Evolutionary conservation across 2,888 invertebrate species (phyloP), one percentile per base, ranked within the genome.

Genomic region (Adineta ricciae): DNA sequence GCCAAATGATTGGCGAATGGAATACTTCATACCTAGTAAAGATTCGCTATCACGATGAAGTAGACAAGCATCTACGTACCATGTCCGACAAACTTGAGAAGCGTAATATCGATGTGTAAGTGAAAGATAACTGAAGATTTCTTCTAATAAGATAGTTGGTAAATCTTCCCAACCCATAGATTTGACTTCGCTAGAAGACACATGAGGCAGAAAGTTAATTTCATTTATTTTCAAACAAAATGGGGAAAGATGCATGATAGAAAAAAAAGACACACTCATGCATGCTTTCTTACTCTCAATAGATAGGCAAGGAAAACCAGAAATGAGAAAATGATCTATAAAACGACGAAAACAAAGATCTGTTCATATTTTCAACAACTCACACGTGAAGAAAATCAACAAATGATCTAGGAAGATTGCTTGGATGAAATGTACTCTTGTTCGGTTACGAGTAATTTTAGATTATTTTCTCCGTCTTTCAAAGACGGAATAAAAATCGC

Each of bases 401-500:
- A 32, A 27, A 64, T 64, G 64, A 64, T 64, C 32, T 64, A 32
- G 16, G 32, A 64, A 36, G 64, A 64, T 64, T 32, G 64, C 16
- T 64, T 64, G 14, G 64, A 64, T 64, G 32, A 8, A 64, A 5
- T 27, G 32, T 64, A 64, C 27, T 64, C 64, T 64, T 64, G 64
- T 16, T 64, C 64, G 19, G 16, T 64, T 3, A 32, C 19, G 7
- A 64, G 32, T 16, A 19, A 32, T 32, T 64, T 64, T 27, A 64
- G 4, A 32, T 64, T 64, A 64, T 64, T 64, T 64, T 64, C 64
- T 64, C 64, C 64, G 19, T 64, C 64, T 64, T 32, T 64, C 32
- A 64, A 36, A 16, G 64, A 64, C 49, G 85, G 85, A 32, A 85
- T 73, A 36, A 85, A 52, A 32, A 85, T 85, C 21, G 85, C 85